These are phyloP conservation scores for Penaeus monodon DNA, from an alignment of 2,888 invertebrate species.

Conservation along the genomic window DNA sequence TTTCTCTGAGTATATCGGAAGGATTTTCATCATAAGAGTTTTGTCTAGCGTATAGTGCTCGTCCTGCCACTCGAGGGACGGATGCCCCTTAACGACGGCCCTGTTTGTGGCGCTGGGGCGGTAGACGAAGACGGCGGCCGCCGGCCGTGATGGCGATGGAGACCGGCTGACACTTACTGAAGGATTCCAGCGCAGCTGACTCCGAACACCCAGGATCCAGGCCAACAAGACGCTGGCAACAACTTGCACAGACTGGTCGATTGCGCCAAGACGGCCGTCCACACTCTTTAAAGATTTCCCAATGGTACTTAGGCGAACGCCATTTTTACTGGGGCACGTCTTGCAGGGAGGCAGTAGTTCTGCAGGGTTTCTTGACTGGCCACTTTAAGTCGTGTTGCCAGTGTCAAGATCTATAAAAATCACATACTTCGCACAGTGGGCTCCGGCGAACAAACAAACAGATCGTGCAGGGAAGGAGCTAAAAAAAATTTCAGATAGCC, in stretches of 20 bases:
- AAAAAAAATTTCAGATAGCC: slow-evolving; percentile 40
- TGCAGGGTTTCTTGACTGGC: neutral
- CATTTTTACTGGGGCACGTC: slow-evolving; percentile 1
- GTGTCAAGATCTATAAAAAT: slow-evolving; percentile 17
- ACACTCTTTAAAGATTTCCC: slow-evolving; percentile 2
- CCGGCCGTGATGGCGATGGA: slow-evolving; percentile 12
- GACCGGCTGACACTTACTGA: slow-evolving; percentile 22
- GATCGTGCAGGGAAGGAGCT: slow-evolving; percentile 21
- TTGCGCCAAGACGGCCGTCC: neutral
- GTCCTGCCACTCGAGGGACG: slow-evolving; percentile 33
- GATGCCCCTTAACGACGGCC: neutral
- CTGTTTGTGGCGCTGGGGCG: neutral
- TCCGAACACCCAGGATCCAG: neutral
- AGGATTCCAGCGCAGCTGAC: neutral
- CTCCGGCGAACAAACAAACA: slow-evolving; percentile 20
- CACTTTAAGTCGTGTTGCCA: slow-evolving; percentile 17
- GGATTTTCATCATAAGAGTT: neutral
- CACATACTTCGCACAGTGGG: slow-evolving; percentile 28
- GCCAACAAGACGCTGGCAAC: slow-evolving; percentile 1
- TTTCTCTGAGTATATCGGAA: neutral
- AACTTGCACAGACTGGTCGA: slow-evolving; percentile 19
- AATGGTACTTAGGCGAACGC: neutral
- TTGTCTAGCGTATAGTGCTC: slow-evolving; percentile 23
- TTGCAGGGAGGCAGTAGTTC: neutral
- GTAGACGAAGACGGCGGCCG: slow-evolving; percentile 27